Evolutionary conservation across 2,797 vertebrate genomes (phyloP).

Genomic region (Pteronotus mesoamericanus): DNA sequence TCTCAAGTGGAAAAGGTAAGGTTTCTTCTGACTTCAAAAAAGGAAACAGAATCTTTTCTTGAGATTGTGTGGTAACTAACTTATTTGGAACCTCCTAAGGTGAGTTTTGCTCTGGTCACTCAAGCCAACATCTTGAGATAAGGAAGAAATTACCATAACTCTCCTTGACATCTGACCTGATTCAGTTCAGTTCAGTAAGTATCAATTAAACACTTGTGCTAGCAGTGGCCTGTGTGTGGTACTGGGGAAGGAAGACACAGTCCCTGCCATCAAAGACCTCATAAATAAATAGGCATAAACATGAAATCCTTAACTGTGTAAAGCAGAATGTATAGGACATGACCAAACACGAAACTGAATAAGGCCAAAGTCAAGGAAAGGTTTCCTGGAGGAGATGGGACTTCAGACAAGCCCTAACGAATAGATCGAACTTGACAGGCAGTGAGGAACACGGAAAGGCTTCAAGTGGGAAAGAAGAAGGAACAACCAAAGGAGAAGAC

Average conservation of each 20-base stretch:
- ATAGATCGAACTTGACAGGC: background rate
- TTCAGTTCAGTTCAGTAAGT: background rate
- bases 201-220: background rate
- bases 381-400: background rate
- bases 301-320: background rate
- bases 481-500: background rate
- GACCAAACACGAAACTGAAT: background rate
- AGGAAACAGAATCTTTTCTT: background rate
- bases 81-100: background rate
- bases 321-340: background rate
- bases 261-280: background rate
- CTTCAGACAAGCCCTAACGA: background rate
- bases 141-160: background rate
- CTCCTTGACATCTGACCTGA: background rate
- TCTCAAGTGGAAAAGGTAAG: background rate
- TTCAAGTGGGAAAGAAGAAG: background rate
- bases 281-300: background rate
- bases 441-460: background rate
- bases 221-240: background rate
- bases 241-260: background rate
- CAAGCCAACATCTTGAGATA: background rate
- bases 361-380: background rate
- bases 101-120: background rate
- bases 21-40: slow-evolving; percentile 27
- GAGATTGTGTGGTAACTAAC: background rate